A percentile compares a stretch with the other conserved stretches of the same genome.
Conservation (phyloP, 2,888 invertebrate genomes). For the Eristalis tenax region DNA sequence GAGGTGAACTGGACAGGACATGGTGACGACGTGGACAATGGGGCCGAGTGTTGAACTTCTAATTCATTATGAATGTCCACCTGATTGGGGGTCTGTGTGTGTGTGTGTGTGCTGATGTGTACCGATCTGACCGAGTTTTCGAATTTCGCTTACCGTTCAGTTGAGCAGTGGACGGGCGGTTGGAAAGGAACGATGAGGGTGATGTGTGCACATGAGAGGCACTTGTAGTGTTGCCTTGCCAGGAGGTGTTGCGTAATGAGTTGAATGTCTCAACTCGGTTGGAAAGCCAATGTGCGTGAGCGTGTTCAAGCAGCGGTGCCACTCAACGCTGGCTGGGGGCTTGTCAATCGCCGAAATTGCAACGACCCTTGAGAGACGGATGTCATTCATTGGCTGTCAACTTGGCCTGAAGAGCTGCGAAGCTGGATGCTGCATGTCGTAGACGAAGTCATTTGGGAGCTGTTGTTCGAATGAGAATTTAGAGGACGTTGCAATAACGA, state of each 20-base stretch:
- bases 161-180: not conserved
- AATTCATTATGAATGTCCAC: slow-evolving; percentile 3
- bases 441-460: not conserved
- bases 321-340: not conserved
- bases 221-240: not conserved
- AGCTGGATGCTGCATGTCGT: not conserved
- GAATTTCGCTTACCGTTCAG: not conserved
- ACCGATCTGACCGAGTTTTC: not conserved
- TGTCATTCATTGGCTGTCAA: not conserved
- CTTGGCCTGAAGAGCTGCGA: not conserved
- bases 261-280: not conserved
- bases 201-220: not conserved
- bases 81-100: not conserved
- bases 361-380: not conserved
- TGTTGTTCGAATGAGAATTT: not conserved
- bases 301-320: not conserved
- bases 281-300: not conserved
- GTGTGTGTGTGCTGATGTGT: not conserved
- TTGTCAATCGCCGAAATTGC: not conserved
- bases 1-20: not conserved
- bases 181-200: not conserved
- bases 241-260: not conserved
- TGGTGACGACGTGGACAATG: not conserved
- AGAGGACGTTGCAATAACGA: no score
- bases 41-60: slow-evolving; percentile 5